Evolutionary conservation across 2,797 vertebrate species (phyloP), one percentile per base, ranked within the genome.

Genomic region (Phoebastria nigripes): DNA sequence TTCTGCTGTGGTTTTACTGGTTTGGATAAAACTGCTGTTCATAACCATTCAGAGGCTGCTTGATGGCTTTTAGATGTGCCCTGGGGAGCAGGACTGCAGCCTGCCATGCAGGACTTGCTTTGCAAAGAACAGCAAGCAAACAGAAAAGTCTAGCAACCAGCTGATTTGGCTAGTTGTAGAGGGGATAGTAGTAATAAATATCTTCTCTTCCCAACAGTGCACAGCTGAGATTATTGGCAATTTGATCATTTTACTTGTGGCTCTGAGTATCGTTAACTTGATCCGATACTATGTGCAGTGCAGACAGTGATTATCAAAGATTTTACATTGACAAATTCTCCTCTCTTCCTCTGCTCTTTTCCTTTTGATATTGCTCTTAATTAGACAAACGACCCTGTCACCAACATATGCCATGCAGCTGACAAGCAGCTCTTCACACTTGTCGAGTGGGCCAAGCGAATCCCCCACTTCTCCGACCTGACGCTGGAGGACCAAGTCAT

Each of bases 381-480:
- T n/a, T 80, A 99, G 99, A 99, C 98, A 16, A 99, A 99, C 2
- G 99, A 99, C 97, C 99, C 99, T 0, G 99, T 99, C 95, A 99
- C 99, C 90, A 99, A 99, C 91, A 99, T 99, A 96, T 99, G 99
- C 97, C 99, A 99, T 0, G 99, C 99, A 0, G 99, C 99, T 1
- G 99, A 99, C 96, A 99, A 99, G 93, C 99, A 99, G 97, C 99
- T 99, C 55, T 99, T 99, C 94, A 99, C 99, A 0, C 98, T 99
- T 1, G 99, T 99, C 3, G 99, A 99, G 95, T 99, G 99, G 99
- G 99, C 99, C 96, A 99, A 99, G 97, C 98, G 99, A 97, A 99
- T 99, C 87, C 99, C 99, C 0, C 99, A 99, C 96, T 99, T 99
- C 98, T 99, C 99, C 0, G 98, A 99, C 72, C 98, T 99, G 77